Evolutionary conservation across 2,113 vertebrate genomes (phyloP), one percentile per base, ranked within the genome.

Genomic region (Saccopteryx bilineata): DNA sequence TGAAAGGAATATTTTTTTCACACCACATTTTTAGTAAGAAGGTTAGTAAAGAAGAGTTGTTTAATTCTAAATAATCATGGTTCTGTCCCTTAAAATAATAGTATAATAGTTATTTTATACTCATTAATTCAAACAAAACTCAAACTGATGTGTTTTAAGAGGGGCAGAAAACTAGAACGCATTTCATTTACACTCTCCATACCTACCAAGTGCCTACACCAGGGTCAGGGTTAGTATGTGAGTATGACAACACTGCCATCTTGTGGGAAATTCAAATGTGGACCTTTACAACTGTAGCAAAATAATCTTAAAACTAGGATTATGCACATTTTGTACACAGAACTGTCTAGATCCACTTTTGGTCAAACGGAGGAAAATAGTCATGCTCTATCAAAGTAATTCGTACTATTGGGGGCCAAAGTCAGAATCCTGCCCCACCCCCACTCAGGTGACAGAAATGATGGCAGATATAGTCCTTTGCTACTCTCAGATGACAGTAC

Each of bases 181-280:
- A 1, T 33, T 92, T 61, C 31, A 0, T 24, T 48, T 24, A 9
- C 5, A 5, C 9, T 12, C 33, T 50, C 18, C 7, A 8, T 6
- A 7, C 8, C 33, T 68, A 14, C 13, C 0, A 3, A 23, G 48
- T 1, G 31, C 23, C 39, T 6, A 13, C 9, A 28, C 7, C 24
- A 9, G 52, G 63, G 18, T 31, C 10, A 0, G 61, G 0, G 23
- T 83, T 33, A 69, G 68, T 23, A 75, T 52, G 82, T 79, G 60
- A 5, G n/a, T 87, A 5, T 31, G 69, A 50, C 87, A 28, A 93
- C 23, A 66, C 78, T 80, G 95, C 92, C 97, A 93, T 68, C 97
- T 79, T 5, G 85, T 96, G 97, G 94, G 23, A 2, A n/a, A 26
- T 21, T 5, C 4, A 58, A 72, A 7, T 3, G 24, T 52, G 31